Evolutionary conservation across 2,797 vertebrate genomes (phyloP).

Genomic region (Merluccius polli): DNA sequence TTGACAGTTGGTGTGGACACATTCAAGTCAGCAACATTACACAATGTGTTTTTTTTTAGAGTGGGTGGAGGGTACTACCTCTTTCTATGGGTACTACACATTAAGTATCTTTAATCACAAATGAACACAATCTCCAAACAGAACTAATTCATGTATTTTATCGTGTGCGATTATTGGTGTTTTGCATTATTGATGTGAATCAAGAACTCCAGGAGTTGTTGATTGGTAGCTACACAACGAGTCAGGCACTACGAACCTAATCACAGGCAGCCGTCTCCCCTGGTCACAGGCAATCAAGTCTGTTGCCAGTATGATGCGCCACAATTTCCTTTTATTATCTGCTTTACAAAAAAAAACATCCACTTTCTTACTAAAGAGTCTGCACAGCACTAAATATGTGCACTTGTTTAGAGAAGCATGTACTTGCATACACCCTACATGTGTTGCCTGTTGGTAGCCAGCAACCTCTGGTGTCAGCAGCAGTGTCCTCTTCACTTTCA

Average conservation of each 20-base stretch:
- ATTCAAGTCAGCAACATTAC: neutral
- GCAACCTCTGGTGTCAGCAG: slow-evolving; percentile 33
- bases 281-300: neutral
- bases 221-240: neutral
- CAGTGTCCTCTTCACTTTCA: slow-evolving; percentile 36
- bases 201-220: neutral
- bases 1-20: neutral
- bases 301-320: neutral
- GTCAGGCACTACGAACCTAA: neutral
- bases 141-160: neutral
- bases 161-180: neutral
- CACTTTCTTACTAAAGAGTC: neutral
- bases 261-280: neutral
- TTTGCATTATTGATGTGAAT: neutral
- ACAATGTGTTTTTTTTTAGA: neutral
- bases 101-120: neutral
- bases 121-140: neutral
- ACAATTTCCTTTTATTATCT: neutral
- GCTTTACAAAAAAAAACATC: neutral
- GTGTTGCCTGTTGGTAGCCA: slow-evolving; percentile 22
- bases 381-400: neutral
- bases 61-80: neutral
- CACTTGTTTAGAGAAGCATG: slow-evolving; percentile 9
- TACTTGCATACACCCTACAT: neutral
- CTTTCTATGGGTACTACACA: neutral